Evolutionary conservation across 2,113 vertebrate species (phyloP).

Genomic region (Syngnathus scovelli): DNA sequence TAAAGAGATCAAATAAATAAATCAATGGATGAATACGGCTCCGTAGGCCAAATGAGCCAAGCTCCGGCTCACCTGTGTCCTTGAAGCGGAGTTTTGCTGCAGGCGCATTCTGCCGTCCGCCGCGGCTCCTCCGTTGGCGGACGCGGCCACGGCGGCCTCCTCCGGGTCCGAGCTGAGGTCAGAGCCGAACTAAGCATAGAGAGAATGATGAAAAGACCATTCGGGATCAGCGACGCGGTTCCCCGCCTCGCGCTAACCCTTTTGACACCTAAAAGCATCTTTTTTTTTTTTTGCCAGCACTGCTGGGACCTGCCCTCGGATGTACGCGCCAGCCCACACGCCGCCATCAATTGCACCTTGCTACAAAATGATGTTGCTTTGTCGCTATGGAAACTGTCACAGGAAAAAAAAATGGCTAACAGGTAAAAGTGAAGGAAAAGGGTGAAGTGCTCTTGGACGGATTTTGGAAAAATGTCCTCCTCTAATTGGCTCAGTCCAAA

Average conservation of each 20-base stretch:
- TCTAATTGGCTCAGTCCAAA: neutral
- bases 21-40: too few species aligned
- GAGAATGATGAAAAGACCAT: neutral
- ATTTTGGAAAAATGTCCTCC: neutral
- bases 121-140: conserved; percentile 28
- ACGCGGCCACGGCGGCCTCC: conserved; percentile 22
- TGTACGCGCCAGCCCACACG: conserved; percentile 31
- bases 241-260: conserved; percentile 43
- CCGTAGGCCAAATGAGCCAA: too few species aligned
- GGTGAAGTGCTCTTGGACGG: conserved; percentile 30
- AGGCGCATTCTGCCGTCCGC: conserved; percentile 1
- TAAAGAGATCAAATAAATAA: too few species aligned
- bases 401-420: conserved; percentile 47
- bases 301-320: conserved; percentile 51
- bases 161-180: conserved; percentile 40
- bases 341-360: conserved; percentile 39
- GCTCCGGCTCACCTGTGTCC: conserved; percentile 43
- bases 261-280: conserved; percentile 50
- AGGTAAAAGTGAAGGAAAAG: conserved; percentile 52
- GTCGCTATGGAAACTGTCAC: conserved; percentile 66
- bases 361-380: conserved; percentile 26
- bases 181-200: conserved; percentile 51
- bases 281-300: conserved; percentile 51
- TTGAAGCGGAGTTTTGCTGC: conserved; percentile 1
- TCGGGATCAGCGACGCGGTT: neutral